phyloP scores from a whole-genome alignment of 2,113 vertebrate species.

The Poeciliopsis prolifica region DNA sequence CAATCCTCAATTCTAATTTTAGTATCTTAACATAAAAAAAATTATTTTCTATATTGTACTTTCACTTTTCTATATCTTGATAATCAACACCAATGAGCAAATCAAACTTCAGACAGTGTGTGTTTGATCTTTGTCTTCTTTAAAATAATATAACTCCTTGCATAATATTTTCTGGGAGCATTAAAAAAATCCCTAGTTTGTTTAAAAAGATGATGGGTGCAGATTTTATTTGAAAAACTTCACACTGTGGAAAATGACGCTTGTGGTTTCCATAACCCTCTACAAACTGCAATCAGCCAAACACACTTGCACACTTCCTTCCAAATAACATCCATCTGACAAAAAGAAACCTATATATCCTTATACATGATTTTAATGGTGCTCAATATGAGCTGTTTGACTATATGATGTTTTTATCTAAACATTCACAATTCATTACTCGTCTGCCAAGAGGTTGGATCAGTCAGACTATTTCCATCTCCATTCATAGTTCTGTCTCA shows the following conservation, averaged over 20 bases:
- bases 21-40: too few species aligned
- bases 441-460: background rate
- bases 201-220: background rate
- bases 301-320: too few species aligned
- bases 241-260: background rate
- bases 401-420: conserved; percentile 3
- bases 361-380: background rate
- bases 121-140: background rate
- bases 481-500: too few species aligned
- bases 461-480: background rate
- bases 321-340: background rate
- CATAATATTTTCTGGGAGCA: too few species aligned
- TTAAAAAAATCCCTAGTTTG: background rate
- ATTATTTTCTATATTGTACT: too few species aligned
- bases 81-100: too few species aligned
- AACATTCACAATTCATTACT: background rate
- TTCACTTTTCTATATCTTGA: too few species aligned
- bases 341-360: background rate
- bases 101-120: background rate
- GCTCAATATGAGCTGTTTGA: conserved; percentile 68
- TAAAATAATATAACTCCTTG: background rate
- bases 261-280: background rate
- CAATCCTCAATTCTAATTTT: too few species aligned
- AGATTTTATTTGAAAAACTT: background rate
- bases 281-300: too few species aligned